Percentiles rank a stretch among this genome's conserved stretches.
Conservation (phyloP, 1,140 invertebrate species). For the Brachystomella parvula region DNA sequence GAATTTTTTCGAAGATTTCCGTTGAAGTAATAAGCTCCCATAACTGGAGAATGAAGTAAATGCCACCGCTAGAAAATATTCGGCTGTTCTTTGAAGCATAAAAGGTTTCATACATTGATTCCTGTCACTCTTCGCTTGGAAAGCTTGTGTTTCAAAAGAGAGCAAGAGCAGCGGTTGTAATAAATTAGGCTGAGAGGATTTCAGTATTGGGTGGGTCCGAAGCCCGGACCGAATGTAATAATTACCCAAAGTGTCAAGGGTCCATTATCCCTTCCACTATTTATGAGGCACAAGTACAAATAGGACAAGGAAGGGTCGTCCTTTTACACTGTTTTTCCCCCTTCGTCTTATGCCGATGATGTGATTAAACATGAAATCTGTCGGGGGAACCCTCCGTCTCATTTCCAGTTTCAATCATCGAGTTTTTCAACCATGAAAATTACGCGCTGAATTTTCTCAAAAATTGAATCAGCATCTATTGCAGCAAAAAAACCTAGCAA, state of each 20-base stretch:
- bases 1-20: too few relatives aligned
- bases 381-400: background rate
- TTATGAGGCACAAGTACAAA: background rate
- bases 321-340: background rate
- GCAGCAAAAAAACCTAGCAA: too few relatives aligned
- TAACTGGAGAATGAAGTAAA: background rate
- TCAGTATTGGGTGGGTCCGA: background rate
- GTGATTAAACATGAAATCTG: background rate
- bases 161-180: background rate
- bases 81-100: too few relatives aligned
- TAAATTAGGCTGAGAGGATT: background rate
- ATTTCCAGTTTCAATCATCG: background rate
- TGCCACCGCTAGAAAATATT: background rate
- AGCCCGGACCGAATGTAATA: slow-evolving; percentile 14
- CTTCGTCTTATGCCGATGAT: background rate
- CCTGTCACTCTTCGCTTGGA: too few relatives aligned
- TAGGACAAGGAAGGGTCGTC: background rate
- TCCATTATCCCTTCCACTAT: slow-evolving; percentile 9
- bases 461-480: too few relatives aligned
- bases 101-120: too few relatives aligned
- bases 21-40: too few relatives aligned
- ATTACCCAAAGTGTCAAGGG: slow-evolving; percentile 17
- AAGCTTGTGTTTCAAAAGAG: too few relatives aligned
- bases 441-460: too few relatives aligned
- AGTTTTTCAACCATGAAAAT: too few relatives aligned